Base-by-base conservation (phyloP, 2,888 invertebrate genomes). In the Catocala fraxini region DNA sequence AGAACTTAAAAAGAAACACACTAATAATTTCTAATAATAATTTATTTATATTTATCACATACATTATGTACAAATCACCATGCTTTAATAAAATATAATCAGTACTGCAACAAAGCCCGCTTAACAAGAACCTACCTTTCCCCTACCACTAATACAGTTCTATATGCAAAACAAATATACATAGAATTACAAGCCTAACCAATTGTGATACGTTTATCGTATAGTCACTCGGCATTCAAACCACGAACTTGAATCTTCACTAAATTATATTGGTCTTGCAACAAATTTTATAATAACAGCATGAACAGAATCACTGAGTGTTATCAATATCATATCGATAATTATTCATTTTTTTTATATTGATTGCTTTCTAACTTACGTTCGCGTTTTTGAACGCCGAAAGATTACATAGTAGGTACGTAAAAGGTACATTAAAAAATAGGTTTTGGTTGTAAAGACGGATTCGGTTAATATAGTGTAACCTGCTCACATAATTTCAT, bases 21-120 rank as follows among this genome's bases (percentile, higher is more conserved):
- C 0, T 33, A 49, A 59, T 69, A 51, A 66, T 62, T 76, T 76
- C 71, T 74, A 80, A 79, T 84, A 80, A 82, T 81, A 84, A 80
- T 89, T 90, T 87, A 89, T 87, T 89, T 76, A 83, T 87, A 81
- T 75, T 83, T 90, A 91, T 91, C 89, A 90, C 90, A 88, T 89
- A 87, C 82, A 86, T 84, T 91, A 92, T 92, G 81, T 93, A 93
- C 93, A 93, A 88, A 89, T 88, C 86, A 89, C 86, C 83, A 77
- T 78, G 75, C 83, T 86, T 80, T 87, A 84, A 86, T 83, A 81
- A 81, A 84, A 80, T 83, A 84, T 73, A 79, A 74, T 81, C 79
- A 79, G 79, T 79, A 79, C 81, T 72, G 70, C 68, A 65, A 79
- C 71, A 55, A 79, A 77, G 71, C 78, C 75, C 65, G 51, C 51